phyloP scores from a whole-genome alignment of 1,140 invertebrate genomes.

The Meloidogyne chitwoodi region DNA sequence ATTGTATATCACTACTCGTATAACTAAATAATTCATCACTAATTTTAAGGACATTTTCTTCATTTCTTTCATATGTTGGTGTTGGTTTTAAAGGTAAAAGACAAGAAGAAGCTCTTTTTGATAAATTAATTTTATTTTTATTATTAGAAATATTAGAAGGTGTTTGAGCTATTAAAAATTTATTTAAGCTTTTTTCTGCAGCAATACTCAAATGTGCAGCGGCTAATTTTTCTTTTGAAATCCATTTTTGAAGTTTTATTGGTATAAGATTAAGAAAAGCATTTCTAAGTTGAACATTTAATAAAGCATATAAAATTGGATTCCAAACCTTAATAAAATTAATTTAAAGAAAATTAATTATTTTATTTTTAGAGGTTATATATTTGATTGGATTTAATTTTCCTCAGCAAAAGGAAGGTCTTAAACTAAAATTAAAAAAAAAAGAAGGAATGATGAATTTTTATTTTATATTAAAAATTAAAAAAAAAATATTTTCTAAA shows the following conservation, averaged over 20 bases:
- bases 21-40: background rate
- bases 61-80: background rate
- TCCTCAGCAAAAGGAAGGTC: no score
- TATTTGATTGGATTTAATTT: no score
- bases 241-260: slow-evolving; percentile 27
- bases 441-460: no score
- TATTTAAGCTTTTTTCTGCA: background rate
- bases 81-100: background rate
- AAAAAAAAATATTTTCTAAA: slow-evolving; percentile 26
- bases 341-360: background rate
- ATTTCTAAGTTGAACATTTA: slow-evolving; percentile 60
- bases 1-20: background rate
- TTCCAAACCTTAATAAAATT: slow-evolving; percentile 57
- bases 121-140: background rate
- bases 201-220: background rate
- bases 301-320: slow-evolving; percentile 65
- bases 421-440: no score
- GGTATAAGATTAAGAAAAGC: slow-evolving; percentile 55
- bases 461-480: no score
- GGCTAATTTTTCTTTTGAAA: slow-evolving; percentile 24
- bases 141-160: background rate
- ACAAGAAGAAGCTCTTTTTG: background rate
- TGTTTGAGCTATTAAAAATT: background rate
- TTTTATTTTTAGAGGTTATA: no score
- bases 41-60: background rate